Conservation (phyloP, 2,113 vertebrate genomes). For the Australoheros scitulus region DNA sequence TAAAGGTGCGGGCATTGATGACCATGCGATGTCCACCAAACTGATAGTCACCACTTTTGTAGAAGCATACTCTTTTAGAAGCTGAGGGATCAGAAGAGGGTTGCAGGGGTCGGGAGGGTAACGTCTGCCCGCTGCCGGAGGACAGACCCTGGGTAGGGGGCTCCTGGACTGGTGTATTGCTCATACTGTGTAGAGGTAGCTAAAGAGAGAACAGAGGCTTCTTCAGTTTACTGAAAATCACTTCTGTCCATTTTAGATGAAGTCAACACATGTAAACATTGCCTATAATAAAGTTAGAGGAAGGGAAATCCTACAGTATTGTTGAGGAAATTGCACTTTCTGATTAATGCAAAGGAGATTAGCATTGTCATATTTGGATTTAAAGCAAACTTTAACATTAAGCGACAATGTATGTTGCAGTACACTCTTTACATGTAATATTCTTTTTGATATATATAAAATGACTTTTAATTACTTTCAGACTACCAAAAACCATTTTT, state of each 20-base stretch:
- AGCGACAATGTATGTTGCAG: no score
- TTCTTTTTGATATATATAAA: background rate
- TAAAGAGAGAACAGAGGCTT: constrained; percentile 16
- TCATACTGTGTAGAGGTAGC: constrained; percentile 54
- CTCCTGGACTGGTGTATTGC: constrained; percentile 74
- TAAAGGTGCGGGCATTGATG: constrained; percentile 89
- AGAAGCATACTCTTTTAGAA: constrained; percentile 92
- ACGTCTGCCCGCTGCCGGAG: constrained; percentile 76
- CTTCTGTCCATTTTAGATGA: background rate
- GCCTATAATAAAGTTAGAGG: background rate
- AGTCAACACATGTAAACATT: background rate
- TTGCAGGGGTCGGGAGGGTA: constrained; percentile 59
- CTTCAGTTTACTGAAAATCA: background rate
- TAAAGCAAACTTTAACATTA: no score
- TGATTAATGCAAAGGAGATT: background rate
- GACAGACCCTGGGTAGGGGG: constrained; percentile 73
- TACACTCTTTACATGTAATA: no score
- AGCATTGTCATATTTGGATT: no score
- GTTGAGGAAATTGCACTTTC: background rate
- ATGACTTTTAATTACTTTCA: background rate
- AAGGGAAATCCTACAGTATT: background rate
- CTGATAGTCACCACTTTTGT: constrained; percentile 93
- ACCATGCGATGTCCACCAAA: constrained; percentile 91
- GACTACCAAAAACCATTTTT: background rate
- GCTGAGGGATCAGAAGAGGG: constrained; percentile 77